Conservation (phyloP, 1,140 invertebrate species). For the Nasonia giraulti region DNA sequence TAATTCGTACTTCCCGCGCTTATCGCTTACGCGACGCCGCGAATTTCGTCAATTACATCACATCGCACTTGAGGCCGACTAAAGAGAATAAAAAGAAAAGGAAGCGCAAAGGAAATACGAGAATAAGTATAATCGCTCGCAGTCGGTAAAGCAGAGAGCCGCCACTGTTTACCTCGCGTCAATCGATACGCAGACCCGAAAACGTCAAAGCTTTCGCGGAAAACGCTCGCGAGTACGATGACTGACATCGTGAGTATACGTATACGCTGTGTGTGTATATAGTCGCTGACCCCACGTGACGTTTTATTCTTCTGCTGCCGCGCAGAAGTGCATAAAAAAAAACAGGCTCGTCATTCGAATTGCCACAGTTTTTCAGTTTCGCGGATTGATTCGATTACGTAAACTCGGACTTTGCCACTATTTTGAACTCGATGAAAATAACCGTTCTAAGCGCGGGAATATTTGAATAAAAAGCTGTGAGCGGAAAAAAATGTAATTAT, state of each 20-base stretch:
- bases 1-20: not conserved
- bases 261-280: not conserved
- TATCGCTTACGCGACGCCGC: not conserved
- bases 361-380: not conserved
- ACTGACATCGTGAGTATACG: not conserved
- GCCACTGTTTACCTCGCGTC: conserved; percentile 1
- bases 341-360: not conserved
- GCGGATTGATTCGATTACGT: not conserved
- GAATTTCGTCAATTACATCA: conserved; percentile 12
- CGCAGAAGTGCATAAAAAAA: not conserved
- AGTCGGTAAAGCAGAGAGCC: not conserved
- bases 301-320: not conserved
- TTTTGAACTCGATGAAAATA: not conserved
- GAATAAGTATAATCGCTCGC: not conserved
- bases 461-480: not conserved
- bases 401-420: not conserved
- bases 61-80: too few species aligned
- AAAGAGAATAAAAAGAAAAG: too few species aligned
- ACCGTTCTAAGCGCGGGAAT: not conserved
- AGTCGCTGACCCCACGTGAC: not conserved
- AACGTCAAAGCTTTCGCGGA: not conserved
- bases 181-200: not conserved
- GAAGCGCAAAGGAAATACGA: too few species aligned
- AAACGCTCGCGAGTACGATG: not conserved
- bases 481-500: not conserved